phyloP scores from a whole-genome alignment of 1,140 invertebrate species.

The Pachypsylla venusta region DNA sequence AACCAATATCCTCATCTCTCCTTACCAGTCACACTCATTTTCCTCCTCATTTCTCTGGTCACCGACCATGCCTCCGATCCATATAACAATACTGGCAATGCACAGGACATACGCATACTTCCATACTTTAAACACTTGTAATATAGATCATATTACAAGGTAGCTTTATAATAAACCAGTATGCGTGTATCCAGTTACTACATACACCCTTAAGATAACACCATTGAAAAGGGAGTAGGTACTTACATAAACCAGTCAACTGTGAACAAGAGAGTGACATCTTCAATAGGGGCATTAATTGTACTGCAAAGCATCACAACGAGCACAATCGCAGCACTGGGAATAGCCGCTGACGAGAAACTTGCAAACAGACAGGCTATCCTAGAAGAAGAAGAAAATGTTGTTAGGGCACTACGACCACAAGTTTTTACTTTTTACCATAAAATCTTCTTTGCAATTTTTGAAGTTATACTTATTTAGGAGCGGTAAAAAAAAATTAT shows the following conservation, averaged over 20 bases:
- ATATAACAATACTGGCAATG: too few relatives aligned
- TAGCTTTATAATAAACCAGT: neutral
- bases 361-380: conserved; percentile 81
- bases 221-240: conserved; percentile 7
- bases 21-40: too few relatives aligned
- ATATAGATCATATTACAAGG: neutral
- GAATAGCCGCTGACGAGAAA: conserved; percentile 83
- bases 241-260: conserved; percentile 87
- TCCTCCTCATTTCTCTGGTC: too few relatives aligned
- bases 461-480: too few relatives aligned
- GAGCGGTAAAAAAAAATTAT: too few relatives aligned
- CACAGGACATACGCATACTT: neutral
- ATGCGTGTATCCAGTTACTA: neutral
- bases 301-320: conserved; percentile 72
- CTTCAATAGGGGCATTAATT: conserved; percentile 62
- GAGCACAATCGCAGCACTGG: conserved; percentile 78
- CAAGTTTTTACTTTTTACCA: too few relatives aligned
- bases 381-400: conserved; percentile 36
- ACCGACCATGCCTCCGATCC: too few relatives aligned
- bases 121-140: neutral
- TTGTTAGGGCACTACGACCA: too few relatives aligned
- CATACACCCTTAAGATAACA: neutral
- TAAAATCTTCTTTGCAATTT: too few relatives aligned
- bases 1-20: too few relatives aligned
- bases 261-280: conserved; percentile 70